These are phyloP conservation scores for Ceratothoa steindachneri DNA, from an alignment of 2,888 invertebrate species.

Conservation along the genomic window DNA sequence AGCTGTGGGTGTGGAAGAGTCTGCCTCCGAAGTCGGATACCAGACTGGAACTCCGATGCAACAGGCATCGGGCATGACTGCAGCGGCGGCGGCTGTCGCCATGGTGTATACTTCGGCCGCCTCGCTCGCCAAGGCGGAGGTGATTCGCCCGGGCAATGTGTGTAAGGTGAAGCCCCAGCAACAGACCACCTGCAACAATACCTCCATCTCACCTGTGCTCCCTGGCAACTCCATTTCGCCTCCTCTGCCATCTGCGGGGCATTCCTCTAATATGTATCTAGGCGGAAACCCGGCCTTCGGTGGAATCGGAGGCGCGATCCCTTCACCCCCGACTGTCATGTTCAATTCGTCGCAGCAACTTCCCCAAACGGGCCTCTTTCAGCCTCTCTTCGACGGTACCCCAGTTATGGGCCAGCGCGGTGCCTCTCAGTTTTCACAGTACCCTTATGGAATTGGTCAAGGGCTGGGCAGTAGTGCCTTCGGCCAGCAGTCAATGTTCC, in stretches of 20 bases:
- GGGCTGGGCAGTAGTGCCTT: constrained; percentile 46
- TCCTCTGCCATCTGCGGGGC: constrained; percentile 37
- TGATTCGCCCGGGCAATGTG: constrained; percentile 46
- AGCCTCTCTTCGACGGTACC: constrained; percentile 66
- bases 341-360: constrained; percentile 62
- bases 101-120: constrained; percentile 27
- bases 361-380: constrained; percentile 69
- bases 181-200: constrained; percentile 56
- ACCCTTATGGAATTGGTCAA: constrained; percentile 44
- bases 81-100: constrained; percentile 33
- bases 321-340: constrained; percentile 71
- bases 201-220: constrained; percentile 51
- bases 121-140: constrained; percentile 48
- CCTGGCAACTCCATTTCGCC: constrained; percentile 48
- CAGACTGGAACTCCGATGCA: constrained; percentile 38
- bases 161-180: constrained; percentile 75
- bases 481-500: constrained; percentile 47
- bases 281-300: constrained; percentile 63
- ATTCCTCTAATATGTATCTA: constrained; percentile 39
- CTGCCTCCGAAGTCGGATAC: constrained; percentile 29
- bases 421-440: constrained; percentile 47
- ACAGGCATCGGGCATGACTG: constrained; percentile 48
- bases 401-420: constrained; percentile 51
- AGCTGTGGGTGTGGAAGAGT: constrained; percentile 28
- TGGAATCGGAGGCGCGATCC: constrained; percentile 71